These are phyloP conservation scores for Nesidiocoris tenuis DNA, from an alignment of 2,888 invertebrate genomes.

Conservation along the genomic window DNA sequence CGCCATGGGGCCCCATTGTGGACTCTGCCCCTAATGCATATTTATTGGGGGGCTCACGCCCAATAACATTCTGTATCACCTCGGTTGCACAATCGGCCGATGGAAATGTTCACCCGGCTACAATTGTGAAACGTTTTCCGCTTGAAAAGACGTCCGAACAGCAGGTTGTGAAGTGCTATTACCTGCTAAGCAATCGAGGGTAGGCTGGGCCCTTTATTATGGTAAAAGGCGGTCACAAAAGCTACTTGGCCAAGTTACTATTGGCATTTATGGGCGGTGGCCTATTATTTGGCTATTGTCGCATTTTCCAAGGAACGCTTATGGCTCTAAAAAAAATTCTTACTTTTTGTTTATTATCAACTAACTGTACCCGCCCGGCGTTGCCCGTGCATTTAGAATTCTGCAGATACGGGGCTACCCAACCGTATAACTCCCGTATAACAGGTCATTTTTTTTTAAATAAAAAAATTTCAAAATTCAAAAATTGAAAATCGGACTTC, in stretches of 20 bases:
- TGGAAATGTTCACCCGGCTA: slow-evolving; percentile 20
- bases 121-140: slow-evolving; percentile 14
- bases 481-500: too few species aligned
- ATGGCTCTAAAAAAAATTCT: too few species aligned
- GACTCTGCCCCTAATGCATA: slow-evolving; percentile 34
- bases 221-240: slow-evolving; percentile 9
- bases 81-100: slow-evolving; percentile 26
- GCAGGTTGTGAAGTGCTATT: slow-evolving; percentile 13
- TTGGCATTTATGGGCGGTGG: background rate
- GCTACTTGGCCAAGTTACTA: background rate
- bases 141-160: slow-evolving; percentile 1
- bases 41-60: slow-evolving; percentile 32
- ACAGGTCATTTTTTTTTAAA: too few species aligned
- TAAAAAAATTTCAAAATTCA: too few species aligned
- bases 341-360: too few species aligned
- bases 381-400: too few species aligned
- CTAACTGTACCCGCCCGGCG: too few species aligned
- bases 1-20: too few species aligned
- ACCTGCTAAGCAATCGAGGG: background rate
- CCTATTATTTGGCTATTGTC: too few species aligned
- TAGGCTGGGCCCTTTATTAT: slow-evolving; percentile 13
- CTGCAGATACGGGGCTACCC: too few species aligned
- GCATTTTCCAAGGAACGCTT: too few species aligned
- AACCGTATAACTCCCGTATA: too few species aligned
- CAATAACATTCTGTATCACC: slow-evolving; percentile 38